Conservation (phyloP, 1,140 invertebrate genomes). For the Drosophila sucinea region DNA sequence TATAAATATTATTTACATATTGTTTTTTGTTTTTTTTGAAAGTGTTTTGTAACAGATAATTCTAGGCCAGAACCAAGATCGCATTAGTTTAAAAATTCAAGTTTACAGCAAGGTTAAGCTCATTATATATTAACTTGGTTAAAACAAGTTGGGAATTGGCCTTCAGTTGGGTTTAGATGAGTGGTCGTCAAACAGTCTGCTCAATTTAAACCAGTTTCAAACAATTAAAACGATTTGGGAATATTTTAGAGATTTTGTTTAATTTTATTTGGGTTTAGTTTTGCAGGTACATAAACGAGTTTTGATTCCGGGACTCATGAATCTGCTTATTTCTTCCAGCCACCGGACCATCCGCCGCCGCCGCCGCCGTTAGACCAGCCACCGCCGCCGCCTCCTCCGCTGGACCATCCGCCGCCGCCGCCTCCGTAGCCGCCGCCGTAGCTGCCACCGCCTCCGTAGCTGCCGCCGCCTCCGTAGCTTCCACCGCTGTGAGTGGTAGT, state of each 20-base stretch:
- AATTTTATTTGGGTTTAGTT: slow-evolving; percentile 16
- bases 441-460: slow-evolving; percentile 38
- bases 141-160: slow-evolving; percentile 36
- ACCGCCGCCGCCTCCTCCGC: slow-evolving; percentile 31
- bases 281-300: slow-evolving; percentile 56
- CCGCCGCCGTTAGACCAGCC: slow-evolving; percentile 33
- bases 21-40: not conserved
- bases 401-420: slow-evolving; percentile 31
- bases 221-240: slow-evolving; percentile 9
- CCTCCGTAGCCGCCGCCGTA: slow-evolving; percentile 33
- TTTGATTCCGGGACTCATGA: slow-evolving; percentile 31
- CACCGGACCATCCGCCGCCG: slow-evolving; percentile 43
- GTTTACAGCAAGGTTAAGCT: not conserved
- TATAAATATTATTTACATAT: not conserved
- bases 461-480: slow-evolving; percentile 28
- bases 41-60: not conserved
- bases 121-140: slow-evolving; percentile 18
- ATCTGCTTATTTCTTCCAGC: slow-evolving; percentile 60
- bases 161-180: slow-evolving; percentile 25
- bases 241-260: not conserved
- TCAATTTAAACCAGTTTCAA: slow-evolving; percentile 39
- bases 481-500: slow-evolving; percentile 38
- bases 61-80: not conserved
- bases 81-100: not conserved
- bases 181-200: slow-evolving; percentile 22